Evolutionary conservation across 2,888 invertebrate species (phyloP).

Genomic region (Notocelia uddmanniana): DNA sequence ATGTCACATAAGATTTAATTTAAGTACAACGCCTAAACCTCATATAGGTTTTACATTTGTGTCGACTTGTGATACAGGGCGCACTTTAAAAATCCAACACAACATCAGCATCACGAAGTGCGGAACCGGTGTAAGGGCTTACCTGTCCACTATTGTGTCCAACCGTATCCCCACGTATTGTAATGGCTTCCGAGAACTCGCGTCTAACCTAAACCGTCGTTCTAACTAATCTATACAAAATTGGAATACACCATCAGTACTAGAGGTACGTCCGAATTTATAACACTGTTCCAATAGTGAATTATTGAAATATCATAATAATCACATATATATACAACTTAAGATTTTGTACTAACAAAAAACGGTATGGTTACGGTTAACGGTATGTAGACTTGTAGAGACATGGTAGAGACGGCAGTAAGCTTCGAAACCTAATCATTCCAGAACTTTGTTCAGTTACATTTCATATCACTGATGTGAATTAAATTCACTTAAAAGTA

Average conservation of each 20-base stretch:
- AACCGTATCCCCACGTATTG: conserved; percentile 42
- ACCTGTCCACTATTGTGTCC: conserved; percentile 51
- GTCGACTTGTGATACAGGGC: too few relatives aligned
- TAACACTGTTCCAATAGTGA: conserved; percentile 5
- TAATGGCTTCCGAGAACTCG: conserved; percentile 51
- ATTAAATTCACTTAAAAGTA: too few relatives aligned
- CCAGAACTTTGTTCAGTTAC: too few relatives aligned
- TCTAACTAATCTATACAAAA: conserved; percentile 37
- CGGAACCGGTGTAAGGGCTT: conserved; percentile 46
- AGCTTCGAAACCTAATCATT: neutral
- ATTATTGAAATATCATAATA: neutral
- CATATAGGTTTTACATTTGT: too few relatives aligned
- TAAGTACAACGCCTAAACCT: too few relatives aligned
- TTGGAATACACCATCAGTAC: conserved; percentile 24
- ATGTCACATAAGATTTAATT: too few relatives aligned
- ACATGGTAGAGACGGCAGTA: too few relatives aligned
- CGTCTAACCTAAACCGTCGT: conserved; percentile 46
- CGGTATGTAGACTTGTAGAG: neutral
- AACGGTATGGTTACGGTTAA: too few relatives aligned
- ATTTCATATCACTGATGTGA: too few relatives aligned
- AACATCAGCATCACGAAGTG: conserved; percentile 37
- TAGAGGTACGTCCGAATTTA: conserved; percentile 21
- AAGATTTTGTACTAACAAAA: too few relatives aligned
- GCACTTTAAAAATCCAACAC: neutral
- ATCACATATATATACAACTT: neutral